Evolutionary conservation across 1,140 invertebrate genomes (phyloP).

Genomic region (Bombus fervidus): DNA sequence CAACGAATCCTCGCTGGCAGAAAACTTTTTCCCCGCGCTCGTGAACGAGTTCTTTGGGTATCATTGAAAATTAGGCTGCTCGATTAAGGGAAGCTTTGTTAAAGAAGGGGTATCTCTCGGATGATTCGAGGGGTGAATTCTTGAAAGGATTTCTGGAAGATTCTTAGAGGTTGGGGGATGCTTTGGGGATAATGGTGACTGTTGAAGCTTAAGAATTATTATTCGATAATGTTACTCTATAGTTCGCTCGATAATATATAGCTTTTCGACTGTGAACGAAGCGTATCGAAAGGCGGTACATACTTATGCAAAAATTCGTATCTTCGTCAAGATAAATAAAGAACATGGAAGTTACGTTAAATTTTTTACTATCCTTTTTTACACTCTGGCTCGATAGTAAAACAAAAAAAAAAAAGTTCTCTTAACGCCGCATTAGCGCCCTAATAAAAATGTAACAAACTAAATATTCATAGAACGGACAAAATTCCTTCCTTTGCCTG

Average conservation of each 20-base stretch:
- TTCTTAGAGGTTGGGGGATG: neutral
- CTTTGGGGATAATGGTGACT: neutral
- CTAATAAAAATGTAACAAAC: neutral
- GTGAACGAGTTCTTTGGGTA: neutral
- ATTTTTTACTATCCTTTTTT: too few relatives aligned
- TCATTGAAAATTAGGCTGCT: slow-evolving; percentile 24
- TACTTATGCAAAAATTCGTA: too few relatives aligned
- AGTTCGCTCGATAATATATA: neutral
- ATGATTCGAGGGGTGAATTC: neutral
- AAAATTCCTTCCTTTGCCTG: neutral
- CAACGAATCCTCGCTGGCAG: slow-evolving; percentile 54
- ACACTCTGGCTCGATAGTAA: too few relatives aligned
- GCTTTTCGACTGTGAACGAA: too few relatives aligned
- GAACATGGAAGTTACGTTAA: too few relatives aligned
- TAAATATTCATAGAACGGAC: neutral
- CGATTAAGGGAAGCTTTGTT: neutral
- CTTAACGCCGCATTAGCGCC: too few relatives aligned
- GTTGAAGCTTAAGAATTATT: neutral
- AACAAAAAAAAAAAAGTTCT: neutral
- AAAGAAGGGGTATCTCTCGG: too few relatives aligned
- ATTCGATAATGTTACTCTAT: neutral
- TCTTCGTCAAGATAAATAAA: too few relatives aligned
- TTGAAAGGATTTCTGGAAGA: neutral
- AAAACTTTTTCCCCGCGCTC: slow-evolving; percentile 19
- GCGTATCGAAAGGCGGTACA: too few relatives aligned